Evolutionary conservation across 2,113 vertebrate genomes (phyloP), one percentile per base, ranked within the genome.

Genomic region (Pterocles orientalis): DNA sequence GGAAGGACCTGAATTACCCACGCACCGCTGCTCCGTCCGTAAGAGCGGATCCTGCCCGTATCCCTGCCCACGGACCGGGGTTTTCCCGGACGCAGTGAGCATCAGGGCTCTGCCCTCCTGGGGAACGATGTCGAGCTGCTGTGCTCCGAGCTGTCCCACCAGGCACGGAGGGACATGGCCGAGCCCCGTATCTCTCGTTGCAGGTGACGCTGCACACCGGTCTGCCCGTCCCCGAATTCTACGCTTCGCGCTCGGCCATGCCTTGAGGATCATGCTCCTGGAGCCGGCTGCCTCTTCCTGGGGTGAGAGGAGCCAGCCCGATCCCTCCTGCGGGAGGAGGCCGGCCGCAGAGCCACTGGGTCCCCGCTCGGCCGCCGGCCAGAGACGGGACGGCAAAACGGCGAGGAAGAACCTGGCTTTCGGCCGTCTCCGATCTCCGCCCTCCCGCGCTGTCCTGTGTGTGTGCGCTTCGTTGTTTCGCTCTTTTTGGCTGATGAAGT

Each of bases 191-290:
- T 47, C 29, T 93, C 48, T 93, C 90, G 0, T 83, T 78, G 54
- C 96, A 99, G 99, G 98, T 99, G 92, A 99, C 99, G 0, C 98
- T 99, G 79, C 99, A 99, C 97, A 99, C 99, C 8, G 99, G 99
- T 45, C 97, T 99, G 75, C 99, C 99, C 0, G 99, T 99, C 94
- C 99, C 99, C 0, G 99, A 99, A 62, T 99, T 99, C 98, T 99
- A 99, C 98, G 97, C 99, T 7, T 98, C 98, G 43, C 82, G 99
- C 98, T 97, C 98, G 19, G 85, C 98, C 34, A 96, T 98, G 94
- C 98, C 98, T 5, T 98, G 95, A 98, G 76, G 83, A 77, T 14
- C 51, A 77, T 14, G 56, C 79, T 61, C 17, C 75, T 18, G 77
- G 77, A 33, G 36, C 95, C 83, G 81, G 96, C 97, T 95, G 96